Evolutionary conservation across 2,888 invertebrate species (phyloP), one percentile per base, ranked within the genome.

Genomic region (Epirrhoe alternata): DNA sequence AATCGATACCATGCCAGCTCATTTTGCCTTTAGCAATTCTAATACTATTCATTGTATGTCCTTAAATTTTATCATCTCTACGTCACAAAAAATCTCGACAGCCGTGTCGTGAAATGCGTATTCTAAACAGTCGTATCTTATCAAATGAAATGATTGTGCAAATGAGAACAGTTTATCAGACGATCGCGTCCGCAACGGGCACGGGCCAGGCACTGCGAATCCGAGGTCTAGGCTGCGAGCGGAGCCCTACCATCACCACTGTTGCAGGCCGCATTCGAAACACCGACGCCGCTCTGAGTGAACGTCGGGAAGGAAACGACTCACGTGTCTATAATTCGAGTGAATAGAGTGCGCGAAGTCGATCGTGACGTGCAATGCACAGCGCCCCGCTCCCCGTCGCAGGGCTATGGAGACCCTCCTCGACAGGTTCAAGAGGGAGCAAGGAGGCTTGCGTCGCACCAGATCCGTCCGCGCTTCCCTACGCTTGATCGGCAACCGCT

Each of bases 401-500:
- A 84, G 90, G 91, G 92, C 89, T 86, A 94, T 94, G 94, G 94
- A 93, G 85, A 89, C 86, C 87, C 87, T 93, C 86, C 86, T 92
- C 86, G 94, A 94, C 76, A 90, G 86, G 83, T 88, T 93, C 86
- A 90, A 90, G 86, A 87, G 87, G 83, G 92, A 92, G 85, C 90
- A 90, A 82, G 90, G 89, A 81, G 92, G 89, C 68, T 79, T 92
- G 76, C 95, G 95, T 74, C 94, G 96, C 74, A 94, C 96, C 74
- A 94, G 95, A 85, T 96, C 96, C 73, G 95, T 96, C 82, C 94
- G 96, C 77, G 95, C 96, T 74, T 96, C 96, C 74, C 88, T 96
- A 74, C 94, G 96, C 73, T 86, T 95, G 83, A 94, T 96, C 67
- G 94, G 95, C 68, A 94, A 94, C 77, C 95, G 95, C 83, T 94